phyloP scores from a whole-genome alignment of 1,140 invertebrate genomes.

The Theocolax elegans region DNA sequence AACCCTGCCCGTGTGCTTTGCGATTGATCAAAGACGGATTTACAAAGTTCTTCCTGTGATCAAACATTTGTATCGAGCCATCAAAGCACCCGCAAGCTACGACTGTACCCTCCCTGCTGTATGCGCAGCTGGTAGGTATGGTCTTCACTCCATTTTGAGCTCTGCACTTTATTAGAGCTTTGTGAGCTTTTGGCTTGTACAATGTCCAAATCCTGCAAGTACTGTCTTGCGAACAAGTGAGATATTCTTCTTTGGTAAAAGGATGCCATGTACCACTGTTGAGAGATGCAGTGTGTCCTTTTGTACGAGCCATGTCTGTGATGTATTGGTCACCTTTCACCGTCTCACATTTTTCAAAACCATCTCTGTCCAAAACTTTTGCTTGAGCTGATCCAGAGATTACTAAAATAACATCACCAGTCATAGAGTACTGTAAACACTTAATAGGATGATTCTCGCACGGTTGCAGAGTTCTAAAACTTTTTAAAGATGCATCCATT shows the following conservation, averaged over 20 bases:
- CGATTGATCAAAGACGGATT: slow-evolving; percentile 84
- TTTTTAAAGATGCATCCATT: slow-evolving; percentile 91
- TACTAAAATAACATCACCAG: slow-evolving; percentile 94
- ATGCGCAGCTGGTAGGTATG: slow-evolving; percentile 85
- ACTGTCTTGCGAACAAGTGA: slow-evolving; percentile 93
- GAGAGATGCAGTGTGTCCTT: slow-evolving; percentile 94
- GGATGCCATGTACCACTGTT: slow-evolving; percentile 96
- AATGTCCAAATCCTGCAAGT: slow-evolving; percentile 93
- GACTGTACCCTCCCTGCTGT: slow-evolving; percentile 87
- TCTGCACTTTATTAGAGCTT: slow-evolving; percentile 89
- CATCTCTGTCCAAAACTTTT: slow-evolving; percentile 95
- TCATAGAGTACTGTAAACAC: slow-evolving; percentile 89
- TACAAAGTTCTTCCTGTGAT: slow-evolving; percentile 85
- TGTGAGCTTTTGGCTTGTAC: slow-evolving; percentile 80
- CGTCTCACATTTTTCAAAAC: slow-evolving; percentile 95
- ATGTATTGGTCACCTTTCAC: slow-evolving; percentile 98
- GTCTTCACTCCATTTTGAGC: slow-evolving; percentile 90
- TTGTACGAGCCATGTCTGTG: slow-evolving; percentile 92
- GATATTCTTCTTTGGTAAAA: slow-evolving; percentile 88
- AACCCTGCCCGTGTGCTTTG: slow-evolving; percentile 83
- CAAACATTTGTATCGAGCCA: slow-evolving; percentile 98
- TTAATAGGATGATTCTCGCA: slow-evolving; percentile 96
- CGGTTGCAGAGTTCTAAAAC: slow-evolving; percentile 91
- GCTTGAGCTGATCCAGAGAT: slow-evolving; percentile 92
- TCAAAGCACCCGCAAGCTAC: slow-evolving; percentile 93